These are phyloP conservation scores for Sebastes steindachneri DNA, from an alignment of 2,797 vertebrate genomes.

Conservation along the genomic window DNA sequence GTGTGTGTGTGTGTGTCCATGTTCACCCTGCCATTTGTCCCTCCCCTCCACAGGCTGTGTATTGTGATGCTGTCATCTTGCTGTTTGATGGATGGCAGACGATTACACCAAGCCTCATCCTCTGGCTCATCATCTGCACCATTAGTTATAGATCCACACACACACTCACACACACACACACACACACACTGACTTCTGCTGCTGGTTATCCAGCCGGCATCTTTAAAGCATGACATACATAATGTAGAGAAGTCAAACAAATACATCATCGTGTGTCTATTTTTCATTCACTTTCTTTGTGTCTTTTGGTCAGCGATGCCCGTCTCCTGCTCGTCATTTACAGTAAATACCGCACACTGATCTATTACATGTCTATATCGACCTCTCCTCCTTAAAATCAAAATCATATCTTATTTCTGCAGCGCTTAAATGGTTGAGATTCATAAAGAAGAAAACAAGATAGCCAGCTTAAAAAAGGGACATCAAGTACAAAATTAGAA, in stretches of 20 bases:
- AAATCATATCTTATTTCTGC: not conserved
- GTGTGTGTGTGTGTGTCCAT: not conserved
- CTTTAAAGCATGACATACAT: not conserved
- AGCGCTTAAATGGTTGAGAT: not conserved
- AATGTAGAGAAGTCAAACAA: not conserved
- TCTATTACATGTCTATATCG: not conserved
- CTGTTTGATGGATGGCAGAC: conserved; percentile 66
- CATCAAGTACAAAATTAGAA: not conserved
- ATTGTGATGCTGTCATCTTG: conserved; percentile 71
- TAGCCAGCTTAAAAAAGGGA: not conserved
- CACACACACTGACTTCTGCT: not conserved
- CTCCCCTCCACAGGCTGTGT: conserved; percentile 13
- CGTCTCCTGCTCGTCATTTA: not conserved
- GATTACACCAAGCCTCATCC: conserved; percentile 53
- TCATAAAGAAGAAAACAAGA: not conserved
- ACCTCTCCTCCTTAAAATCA: not conserved
- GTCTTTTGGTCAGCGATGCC: not conserved
- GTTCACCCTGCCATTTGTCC: conserved; percentile 20
- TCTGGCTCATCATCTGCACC: conserved; percentile 59
- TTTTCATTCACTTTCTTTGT: not conserved
- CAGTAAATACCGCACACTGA: not conserved
- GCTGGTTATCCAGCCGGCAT: conserved; percentile 11
- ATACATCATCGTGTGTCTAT: not conserved
- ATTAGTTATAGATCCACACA: conserved; percentile 65
- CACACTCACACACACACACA: not conserved